Evolutionary conservation across 2,113 vertebrate genomes (phyloP), one percentile per base, ranked within the genome.

Genomic region (Pseudopodoces humilis): DNA sequence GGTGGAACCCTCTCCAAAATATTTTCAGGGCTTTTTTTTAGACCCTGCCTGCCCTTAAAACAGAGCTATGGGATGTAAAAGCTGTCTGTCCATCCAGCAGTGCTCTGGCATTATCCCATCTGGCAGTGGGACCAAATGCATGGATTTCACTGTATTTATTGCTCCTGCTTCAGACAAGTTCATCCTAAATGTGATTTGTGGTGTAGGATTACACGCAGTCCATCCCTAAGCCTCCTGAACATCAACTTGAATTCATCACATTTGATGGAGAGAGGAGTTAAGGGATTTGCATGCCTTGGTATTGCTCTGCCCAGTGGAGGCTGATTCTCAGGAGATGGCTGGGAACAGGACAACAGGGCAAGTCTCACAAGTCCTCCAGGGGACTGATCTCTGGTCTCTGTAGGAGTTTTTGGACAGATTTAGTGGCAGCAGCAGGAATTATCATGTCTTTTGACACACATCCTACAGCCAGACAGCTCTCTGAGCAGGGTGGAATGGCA

Each of bases 191-290:
- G 81, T 90, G 80, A 96, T 95, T 95, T 92, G 81, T 43, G 86
- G 72, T 59, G 78, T 52, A 89, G 89, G 92, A 96, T 92, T 95
- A 95, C 72, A 95, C 1, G 6, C 81, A 43, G 88, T 47, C 87
- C 85, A 90, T 44, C 87, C 74, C 63, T 94, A 96, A 94, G 90
- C 92, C 74, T 95, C 87, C 81, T 94, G 92, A 94, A 95, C 89
- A 94, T 90, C 96, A 93, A 69, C 94, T 78, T 79, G 90, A 89
- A 94, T 96, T 89, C 81, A 94, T 89, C 93, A 75, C 69, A 84
- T 92, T 69, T 81, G 94, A 96, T 92, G 90, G 78, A 89, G 92
- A 77, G 74, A 84, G 69, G 90, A 96, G 93, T 81, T 92, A 92
- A 87, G 60, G 84, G 96, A 96, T 94, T 96, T 86, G 81, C 56